Base-by-base conservation (phyloP, 2,888 invertebrate species). In the Myathropa florea region DNA sequence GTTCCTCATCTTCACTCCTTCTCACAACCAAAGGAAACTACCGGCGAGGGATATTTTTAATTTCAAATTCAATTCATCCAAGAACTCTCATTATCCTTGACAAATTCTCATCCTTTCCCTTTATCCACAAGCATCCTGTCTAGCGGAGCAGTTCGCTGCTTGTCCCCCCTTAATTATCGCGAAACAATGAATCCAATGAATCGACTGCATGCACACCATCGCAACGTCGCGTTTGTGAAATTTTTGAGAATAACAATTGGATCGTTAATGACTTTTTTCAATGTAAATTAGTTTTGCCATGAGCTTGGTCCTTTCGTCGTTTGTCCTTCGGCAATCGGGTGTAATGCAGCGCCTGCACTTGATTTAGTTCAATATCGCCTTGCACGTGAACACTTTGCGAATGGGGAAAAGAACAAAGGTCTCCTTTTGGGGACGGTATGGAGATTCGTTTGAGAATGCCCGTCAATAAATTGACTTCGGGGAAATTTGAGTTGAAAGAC, bases 151-250 rank as follows among this genome's bases (percentile, higher is more conserved):
- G n/a, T n/a, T n/a, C n/a, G n/a, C 28, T 9, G 23, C 33, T 14
- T n/a, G 53, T 24, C 23, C 21, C 18, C 10, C 18, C 28, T 75
- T 59, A 39, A 75, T 75, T 65, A 75, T 57, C 57, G 64, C 1
- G 24, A 36, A 57, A 57, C 64, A 73, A 57, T 21, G 53, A 73
- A 55, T 64, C 53, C 64, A 75, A 65, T 21, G 55, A 73, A 57
- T 64, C 33, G 33, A 57, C 24, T 26, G 18, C 7, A 46, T 18
- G 46, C n/a, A 18, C 7, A 6, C 55, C 7, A 6, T 18, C 46
- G 18, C 18, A 46, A 18, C 53, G 28, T 30, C 24, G 57, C 21
- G 21, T 64, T 57, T 63, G 39, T 18, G n/a, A 21, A 10, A 9
- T 12, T 12, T 73, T 64, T n/a, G 46, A 46, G 18, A 18, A 46